Percentiles rank a stretch among this genome's conserved stretches.
These are phyloP conservation scores for Trichonephila inaurata DNA, from an alignment of 1,140 invertebrate genomes.

Conservation along the genomic window DNA sequence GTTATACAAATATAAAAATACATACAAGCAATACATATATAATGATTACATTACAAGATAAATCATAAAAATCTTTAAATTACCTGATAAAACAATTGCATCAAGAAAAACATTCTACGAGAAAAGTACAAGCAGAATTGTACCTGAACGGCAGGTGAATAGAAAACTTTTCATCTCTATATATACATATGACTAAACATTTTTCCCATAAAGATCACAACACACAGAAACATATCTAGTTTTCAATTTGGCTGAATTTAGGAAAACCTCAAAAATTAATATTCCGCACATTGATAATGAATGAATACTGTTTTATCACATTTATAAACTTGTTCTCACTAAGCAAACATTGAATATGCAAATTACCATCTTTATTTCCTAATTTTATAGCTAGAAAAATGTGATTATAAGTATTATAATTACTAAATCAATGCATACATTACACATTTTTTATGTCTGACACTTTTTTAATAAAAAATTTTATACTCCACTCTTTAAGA, in stretches of 20 bases:
- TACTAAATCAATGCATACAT: too few relatives aligned
- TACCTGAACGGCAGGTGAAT: not conserved
- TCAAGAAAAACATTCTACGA: not conserved
- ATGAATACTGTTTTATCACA: not conserved
- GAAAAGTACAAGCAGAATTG: conserved; percentile 6
- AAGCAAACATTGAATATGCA: not conserved
- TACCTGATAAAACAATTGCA: conserved; percentile 24
- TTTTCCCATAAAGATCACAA: not conserved
- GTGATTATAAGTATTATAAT: too few relatives aligned
- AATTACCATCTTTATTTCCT: too few relatives aligned
- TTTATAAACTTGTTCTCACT: not conserved
- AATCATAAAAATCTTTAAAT: conserved; percentile 8
- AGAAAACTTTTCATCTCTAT: not conserved
- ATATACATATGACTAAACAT: not conserved
- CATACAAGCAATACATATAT: not conserved
- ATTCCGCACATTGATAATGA: not conserved
- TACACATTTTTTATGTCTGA: too few relatives aligned
- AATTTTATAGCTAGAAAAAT: too few relatives aligned
- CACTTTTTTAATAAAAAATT: too few relatives aligned
- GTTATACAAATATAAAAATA: conserved; percentile 23
- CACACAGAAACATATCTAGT: not conserved
- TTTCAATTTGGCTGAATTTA: not conserved
- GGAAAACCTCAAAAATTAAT: not conserved
- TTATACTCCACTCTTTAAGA: too few relatives aligned
- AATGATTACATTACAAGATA: not conserved